phyloP scores from a whole-genome alignment of 2,888 invertebrate species.

The Brenthis hecate region DNA sequence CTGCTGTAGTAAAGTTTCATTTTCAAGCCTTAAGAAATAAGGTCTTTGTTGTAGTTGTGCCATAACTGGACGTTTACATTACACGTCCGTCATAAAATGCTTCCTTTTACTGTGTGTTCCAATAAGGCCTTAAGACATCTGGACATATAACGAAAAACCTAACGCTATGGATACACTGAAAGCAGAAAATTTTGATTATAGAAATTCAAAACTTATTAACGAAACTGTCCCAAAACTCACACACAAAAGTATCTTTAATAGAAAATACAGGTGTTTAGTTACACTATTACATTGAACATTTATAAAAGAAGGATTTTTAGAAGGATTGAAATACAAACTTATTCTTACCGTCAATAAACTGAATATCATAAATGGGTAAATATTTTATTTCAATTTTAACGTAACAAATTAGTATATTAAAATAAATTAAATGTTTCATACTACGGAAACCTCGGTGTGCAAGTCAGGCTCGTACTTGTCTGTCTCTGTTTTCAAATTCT shows the following conservation, averaged over 20 bases:
- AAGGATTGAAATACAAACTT: too few relatives aligned
- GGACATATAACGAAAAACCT: slow-evolving; percentile 7
- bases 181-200: background rate
- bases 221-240: too few relatives aligned
- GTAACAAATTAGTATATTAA: too few relatives aligned
- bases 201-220: background rate
- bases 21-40: slow-evolving; percentile 31
- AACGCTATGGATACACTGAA: background rate
- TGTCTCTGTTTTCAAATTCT: too few relatives aligned
- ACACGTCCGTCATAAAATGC: slow-evolving; percentile 39
- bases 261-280: background rate
- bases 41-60: slow-evolving; percentile 28
- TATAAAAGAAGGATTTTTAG: too few relatives aligned
- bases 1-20: slow-evolving; percentile 30
- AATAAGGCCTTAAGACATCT: slow-evolving; percentile 19
- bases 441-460: too few relatives aligned
- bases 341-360: too few relatives aligned
- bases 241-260: background rate
- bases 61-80: slow-evolving; percentile 32
- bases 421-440: too few relatives aligned
- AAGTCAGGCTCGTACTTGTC: too few relatives aligned
- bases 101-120: slow-evolving; percentile 35
- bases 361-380: too few relatives aligned
- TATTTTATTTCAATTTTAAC: too few relatives aligned
- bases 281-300: too few relatives aligned